Conservation (phyloP, 2,888 invertebrate species). For the Cacoxenus indagator region DNA sequence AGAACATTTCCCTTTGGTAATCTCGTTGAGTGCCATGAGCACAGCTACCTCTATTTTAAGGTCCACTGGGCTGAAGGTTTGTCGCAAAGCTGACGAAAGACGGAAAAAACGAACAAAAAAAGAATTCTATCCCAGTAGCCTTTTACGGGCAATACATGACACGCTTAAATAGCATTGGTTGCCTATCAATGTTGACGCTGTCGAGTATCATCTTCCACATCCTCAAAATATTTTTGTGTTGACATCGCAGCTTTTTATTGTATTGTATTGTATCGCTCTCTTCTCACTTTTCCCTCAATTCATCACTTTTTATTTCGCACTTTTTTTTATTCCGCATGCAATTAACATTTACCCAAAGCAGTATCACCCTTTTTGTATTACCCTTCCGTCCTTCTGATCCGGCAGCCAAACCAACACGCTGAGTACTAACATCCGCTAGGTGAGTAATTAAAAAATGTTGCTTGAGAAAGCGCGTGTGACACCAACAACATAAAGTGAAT, state of each 20-base stretch:
- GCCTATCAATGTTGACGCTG: background rate
- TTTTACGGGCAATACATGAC: background rate
- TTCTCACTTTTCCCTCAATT: background rate
- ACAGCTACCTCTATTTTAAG: background rate
- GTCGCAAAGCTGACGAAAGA: background rate
- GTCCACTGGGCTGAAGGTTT: too few relatives aligned
- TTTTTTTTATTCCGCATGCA: background rate
- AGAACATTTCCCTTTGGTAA: conserved; percentile 5
- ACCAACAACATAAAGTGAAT: background rate
- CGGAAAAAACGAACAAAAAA: background rate
- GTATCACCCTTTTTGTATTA: too few relatives aligned
- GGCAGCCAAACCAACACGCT: too few relatives aligned
- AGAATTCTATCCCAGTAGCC: background rate
- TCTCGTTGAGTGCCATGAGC: background rate
- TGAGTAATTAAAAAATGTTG: too few relatives aligned
- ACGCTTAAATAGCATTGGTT: background rate
- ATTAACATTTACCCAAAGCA: conserved; percentile 14
- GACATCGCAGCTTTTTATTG: background rate
- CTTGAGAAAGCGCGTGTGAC: too few relatives aligned
- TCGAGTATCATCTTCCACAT: background rate
- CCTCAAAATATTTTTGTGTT: background rate
- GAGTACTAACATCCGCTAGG: too few relatives aligned
- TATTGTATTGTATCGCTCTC: background rate
- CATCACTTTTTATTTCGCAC: background rate
- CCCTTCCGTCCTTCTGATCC: too few relatives aligned